These are phyloP conservation scores for Bombus affinis DNA, from an alignment of 1,140 invertebrate species.

Conservation along the genomic window DNA sequence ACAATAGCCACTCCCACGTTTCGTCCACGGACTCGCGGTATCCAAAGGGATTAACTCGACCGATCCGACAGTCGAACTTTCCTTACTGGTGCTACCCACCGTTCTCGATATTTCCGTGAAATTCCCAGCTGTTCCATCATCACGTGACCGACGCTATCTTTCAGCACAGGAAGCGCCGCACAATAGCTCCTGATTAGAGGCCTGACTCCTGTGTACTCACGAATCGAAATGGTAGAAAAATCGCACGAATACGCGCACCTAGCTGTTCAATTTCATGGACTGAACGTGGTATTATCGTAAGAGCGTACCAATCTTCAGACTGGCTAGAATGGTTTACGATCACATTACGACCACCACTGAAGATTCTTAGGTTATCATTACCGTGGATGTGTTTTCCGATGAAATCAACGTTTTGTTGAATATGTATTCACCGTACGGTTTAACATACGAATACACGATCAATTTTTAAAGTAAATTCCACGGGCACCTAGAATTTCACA, in stretches of 20 bases:
- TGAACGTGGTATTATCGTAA: not conserved
- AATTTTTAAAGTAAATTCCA: too few relatives aligned
- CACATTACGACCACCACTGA: not conserved
- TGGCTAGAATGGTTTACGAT: not conserved
- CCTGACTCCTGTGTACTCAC: not conserved
- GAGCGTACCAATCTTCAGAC: not conserved
- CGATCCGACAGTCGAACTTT: not conserved
- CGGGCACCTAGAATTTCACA: too few relatives aligned
- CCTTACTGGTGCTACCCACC: not conserved
- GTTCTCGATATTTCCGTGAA: not conserved
- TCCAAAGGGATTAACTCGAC: not conserved
- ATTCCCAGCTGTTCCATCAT: not conserved
- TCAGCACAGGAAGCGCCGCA: not conserved
- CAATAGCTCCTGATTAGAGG: not conserved
- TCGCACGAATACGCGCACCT: not conserved
- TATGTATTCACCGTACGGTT: too few relatives aligned
- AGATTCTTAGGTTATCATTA: not conserved
- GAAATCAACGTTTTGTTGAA: too few relatives aligned
- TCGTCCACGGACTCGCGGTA: not conserved
- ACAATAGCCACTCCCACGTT: constrained; percentile 2
- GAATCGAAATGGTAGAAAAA: not conserved
- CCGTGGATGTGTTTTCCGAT: too few relatives aligned
- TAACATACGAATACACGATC: too few relatives aligned
- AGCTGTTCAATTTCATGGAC: not conserved
- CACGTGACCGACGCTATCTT: constrained; percentile 2